phyloP scores from a whole-genome alignment of 92 coral and sea anemone species.

The Porites evermanni region DNA sequence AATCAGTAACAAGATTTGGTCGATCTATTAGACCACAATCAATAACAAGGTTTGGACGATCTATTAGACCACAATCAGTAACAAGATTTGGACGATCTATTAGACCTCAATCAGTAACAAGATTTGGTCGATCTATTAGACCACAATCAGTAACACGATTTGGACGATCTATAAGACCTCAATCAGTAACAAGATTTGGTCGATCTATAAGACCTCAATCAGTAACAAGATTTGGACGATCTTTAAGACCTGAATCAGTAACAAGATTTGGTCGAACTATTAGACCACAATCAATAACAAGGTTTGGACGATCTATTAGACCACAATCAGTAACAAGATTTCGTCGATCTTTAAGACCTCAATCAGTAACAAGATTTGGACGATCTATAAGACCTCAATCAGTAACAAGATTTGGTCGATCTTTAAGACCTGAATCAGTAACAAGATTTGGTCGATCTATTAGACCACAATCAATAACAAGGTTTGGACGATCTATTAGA shows the following conservation, averaged over 20 bases:
- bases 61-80: background rate
- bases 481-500: conserved; percentile 1
- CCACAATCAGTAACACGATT: background rate
- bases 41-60: too few relatives aligned
- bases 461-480: background rate
- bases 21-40: too few relatives aligned
- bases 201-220: too few relatives aligned
- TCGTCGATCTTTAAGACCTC: background rate
- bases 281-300: too few relatives aligned
- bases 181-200: too few relatives aligned
- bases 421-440: background rate
- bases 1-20: too few relatives aligned
- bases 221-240: too few relatives aligned
- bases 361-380: background rate
- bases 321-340: background rate
- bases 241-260: too few relatives aligned
- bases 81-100: background rate
- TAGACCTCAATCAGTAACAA: too few relatives aligned
- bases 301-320: too few relatives aligned
- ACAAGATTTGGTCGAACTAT: too few relatives aligned
- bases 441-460: background rate
- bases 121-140: background rate
- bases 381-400: background rate
- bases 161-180: too few relatives aligned
- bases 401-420: background rate